Evolutionary conservation across 2,113 vertebrate genomes (phyloP).

Genomic region (Romanogobio albipinnatus): DNA sequence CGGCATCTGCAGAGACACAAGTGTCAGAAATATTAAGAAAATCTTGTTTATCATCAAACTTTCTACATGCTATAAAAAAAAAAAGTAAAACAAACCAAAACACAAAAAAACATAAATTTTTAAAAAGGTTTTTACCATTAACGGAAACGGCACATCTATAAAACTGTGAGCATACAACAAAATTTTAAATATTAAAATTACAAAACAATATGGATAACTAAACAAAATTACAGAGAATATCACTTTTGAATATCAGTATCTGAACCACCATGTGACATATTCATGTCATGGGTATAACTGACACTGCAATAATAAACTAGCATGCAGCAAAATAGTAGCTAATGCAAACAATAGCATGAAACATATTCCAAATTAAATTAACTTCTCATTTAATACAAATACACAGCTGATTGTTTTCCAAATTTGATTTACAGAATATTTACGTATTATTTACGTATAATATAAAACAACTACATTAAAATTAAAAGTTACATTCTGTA

Average conservation of each 20-base stretch:
- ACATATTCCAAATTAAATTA: neutral
- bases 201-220: neutral
- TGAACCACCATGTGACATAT: no score
- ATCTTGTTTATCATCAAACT: neutral
- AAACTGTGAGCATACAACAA: neutral
- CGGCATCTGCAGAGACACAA: constrained; percentile 80
- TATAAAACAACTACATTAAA: neutral
- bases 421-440: neutral
- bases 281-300: neutral
- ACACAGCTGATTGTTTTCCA: neutral
- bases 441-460: no score
- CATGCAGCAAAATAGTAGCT: neutral
- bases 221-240: neutral
- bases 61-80: neutral
- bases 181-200: neutral
- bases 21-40: neutral
- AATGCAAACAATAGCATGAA: neutral
- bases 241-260: neutral
- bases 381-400: neutral
- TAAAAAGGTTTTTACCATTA: neutral
- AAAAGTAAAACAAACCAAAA: neutral
- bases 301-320: neutral
- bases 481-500: neutral
- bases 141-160: neutral
- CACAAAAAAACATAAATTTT: neutral